Evolutionary conservation across 2,113 vertebrate species (phyloP).

Genomic region (Taxidea taxus): DNA sequence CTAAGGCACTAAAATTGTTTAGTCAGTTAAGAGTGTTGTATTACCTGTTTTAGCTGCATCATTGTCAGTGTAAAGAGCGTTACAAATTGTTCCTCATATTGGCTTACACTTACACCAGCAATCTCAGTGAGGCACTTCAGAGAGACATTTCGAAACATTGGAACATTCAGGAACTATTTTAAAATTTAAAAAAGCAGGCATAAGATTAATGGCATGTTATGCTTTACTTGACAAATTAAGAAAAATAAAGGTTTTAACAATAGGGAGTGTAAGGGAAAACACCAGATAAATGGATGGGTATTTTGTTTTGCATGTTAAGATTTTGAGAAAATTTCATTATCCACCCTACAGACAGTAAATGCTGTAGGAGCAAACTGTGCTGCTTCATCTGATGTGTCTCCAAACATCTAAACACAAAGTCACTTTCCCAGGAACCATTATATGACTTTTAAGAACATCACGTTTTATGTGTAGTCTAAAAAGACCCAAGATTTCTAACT

Average conservation of each 20-base stretch:
- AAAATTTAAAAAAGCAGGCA: neutral
- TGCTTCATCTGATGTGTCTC: neutral
- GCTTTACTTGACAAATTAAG: neutral
- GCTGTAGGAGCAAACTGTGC: neutral
- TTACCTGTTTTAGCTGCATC: conserved; percentile 99
- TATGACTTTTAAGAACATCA: neutral
- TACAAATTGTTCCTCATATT: conserved; percentile 99
- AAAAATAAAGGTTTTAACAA: neutral
- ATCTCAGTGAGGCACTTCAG: conserved; percentile 99
- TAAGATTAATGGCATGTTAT: neutral
- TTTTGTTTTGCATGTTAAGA: neutral
- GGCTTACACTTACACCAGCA: conserved; percentile 97
- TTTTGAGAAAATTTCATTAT: neutral
- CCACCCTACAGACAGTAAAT: neutral
- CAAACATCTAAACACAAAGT: neutral
- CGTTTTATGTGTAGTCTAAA: neutral
- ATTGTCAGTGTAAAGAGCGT: conserved; percentile 98
- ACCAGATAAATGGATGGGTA: neutral
- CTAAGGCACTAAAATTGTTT: neutral
- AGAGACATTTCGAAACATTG: conserved; percentile 99
- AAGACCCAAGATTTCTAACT: neutral
- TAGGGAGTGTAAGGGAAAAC: neutral
- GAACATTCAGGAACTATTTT: conserved; percentile 96
- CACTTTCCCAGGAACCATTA: neutral
- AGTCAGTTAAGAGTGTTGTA: neutral